Evolutionary conservation across 1,140 invertebrate species (phyloP), one percentile per base, ranked within the genome.

Genomic region (Dinoponera quadriceps): DNA sequence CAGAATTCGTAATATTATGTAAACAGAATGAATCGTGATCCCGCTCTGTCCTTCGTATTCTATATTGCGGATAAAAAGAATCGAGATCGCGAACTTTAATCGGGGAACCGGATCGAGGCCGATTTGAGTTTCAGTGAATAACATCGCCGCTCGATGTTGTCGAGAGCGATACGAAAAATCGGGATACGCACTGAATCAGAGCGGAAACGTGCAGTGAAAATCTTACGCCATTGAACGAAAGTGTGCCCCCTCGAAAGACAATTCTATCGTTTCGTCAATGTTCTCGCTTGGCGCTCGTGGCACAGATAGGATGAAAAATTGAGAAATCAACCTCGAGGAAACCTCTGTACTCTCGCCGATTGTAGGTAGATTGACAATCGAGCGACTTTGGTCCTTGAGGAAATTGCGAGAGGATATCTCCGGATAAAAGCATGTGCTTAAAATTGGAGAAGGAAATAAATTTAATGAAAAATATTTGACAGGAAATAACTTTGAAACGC

Each of bases 161-260:
- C 7, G 38, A 44, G 65, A 44, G 25, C 44, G 22, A 55, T 59
- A 68, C 29, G n/a, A 69, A 57, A 0, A 11, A 78, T 29, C 27
- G 60, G 54, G 27, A 62, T 65, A 69, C 25, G 65, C 51, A 48
- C 33, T 18, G 82, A 83, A 83, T 83, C 29, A 80, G 82, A 83
- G 74, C 74, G 63, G 60, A 83, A 83, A 80, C 63, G 14, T 11
- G n/a, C 49, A 38, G 74, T 69, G 54, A 80, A 77, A 78, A 80
- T 57, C 29, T 65, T 75, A 59, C 69, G 33, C 20, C 22, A 74
- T 14, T 33, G 48, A 83, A 62, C 22, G 60, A 83, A 77, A 83
- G 81, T 77, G 38, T 25, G 49, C 18, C 22, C 38, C 25, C 18
- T 20, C 33, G n/a, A 80, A 44, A 80, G 18, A 69, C 51, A 69